A percentile compares a stretch with the other conserved stretches of the same genome.
These are phyloP conservation scores for Atta texana DNA, from an alignment of 1,140 invertebrate genomes.

Conservation along the genomic window DNA sequence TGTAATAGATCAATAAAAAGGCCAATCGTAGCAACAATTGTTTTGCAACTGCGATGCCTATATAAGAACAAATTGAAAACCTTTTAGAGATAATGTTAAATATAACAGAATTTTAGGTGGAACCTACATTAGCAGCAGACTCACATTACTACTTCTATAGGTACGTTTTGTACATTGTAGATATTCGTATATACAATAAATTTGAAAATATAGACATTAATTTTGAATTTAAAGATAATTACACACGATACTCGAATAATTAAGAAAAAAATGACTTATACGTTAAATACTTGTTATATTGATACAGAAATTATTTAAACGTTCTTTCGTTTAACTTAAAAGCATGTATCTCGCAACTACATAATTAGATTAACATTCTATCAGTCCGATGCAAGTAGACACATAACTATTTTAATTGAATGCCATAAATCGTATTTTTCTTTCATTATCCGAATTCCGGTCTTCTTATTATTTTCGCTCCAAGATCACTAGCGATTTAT, in stretches of 20 bases:
- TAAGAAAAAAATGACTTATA: neutral
- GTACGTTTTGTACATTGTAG: too few relatives aligned
- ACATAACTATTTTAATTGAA: constrained; percentile 33
- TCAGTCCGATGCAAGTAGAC: neutral
- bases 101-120: too few relatives aligned
- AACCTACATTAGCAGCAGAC: too few relatives aligned
- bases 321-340: neutral
- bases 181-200: too few relatives aligned
- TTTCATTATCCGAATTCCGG: neutral
- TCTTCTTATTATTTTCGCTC: constrained; percentile 27
- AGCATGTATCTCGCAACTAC: neutral
- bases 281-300: neutral
- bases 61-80: too few relatives aligned
- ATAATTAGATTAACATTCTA: constrained; percentile 6
- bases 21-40: too few relatives aligned
- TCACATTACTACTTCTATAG: too few relatives aligned
- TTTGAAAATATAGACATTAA: too few relatives aligned
- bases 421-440: constrained; percentile 25
- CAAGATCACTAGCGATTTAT: neutral
- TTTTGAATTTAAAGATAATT: neutral
- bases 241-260: neutral
- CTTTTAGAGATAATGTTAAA: too few relatives aligned
- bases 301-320: constrained; percentile 8
- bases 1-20: too few relatives aligned
- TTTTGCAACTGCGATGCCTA: too few relatives aligned